Evolutionary conservation across 2,113 vertebrate genomes (phyloP), one percentile per base, ranked within the genome.

Genomic region (Serilophus lunatus): DNA sequence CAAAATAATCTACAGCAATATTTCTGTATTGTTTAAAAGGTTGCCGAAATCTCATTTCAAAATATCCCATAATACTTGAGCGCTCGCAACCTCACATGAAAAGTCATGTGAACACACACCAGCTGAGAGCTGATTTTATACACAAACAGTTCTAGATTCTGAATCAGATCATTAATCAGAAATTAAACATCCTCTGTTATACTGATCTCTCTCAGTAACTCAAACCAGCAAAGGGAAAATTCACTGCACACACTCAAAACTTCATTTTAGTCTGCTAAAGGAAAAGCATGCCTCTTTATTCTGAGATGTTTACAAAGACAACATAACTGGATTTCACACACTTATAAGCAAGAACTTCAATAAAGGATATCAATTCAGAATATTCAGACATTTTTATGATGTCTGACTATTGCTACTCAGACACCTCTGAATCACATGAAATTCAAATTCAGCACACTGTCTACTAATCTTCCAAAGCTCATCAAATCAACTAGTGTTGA

Each of bases 401-500:
- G 26, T 36, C 28, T 70, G 66, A 78, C 8, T 33, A 54, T 6
- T 65, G 53, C 71, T 44, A 63, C 17, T 74, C 51, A 86, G 57
- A 57, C 36, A 78, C 23, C 10, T 82, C 40, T 40, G 25, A 71
- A 88, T 57, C 70, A 85, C 81, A 44, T 9, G 38, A 93, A 95
- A 70, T 64, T 86, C 60, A 92, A 75, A 92, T 70, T 87, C 86
- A 64, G 59, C 65, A 82, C 31, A 40, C 49, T 64, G 18, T 24
- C 57, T 77, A 38, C 59, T 82, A 59, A 97, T 87, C 78, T 88
- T 92, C 63, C 59, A 77, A 63, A 71, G 70, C 78, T 91, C 89
- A 95, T 82, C 78, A 92, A 82, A 91, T 87, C 81, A 79, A 33
- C 75, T 11, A 54, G 18, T 35, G 61, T 16, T 87, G 84, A 92